phyloP scores from a whole-genome alignment of 2,113 vertebrate genomes.

The human (Homo sapiens) region DNA sequence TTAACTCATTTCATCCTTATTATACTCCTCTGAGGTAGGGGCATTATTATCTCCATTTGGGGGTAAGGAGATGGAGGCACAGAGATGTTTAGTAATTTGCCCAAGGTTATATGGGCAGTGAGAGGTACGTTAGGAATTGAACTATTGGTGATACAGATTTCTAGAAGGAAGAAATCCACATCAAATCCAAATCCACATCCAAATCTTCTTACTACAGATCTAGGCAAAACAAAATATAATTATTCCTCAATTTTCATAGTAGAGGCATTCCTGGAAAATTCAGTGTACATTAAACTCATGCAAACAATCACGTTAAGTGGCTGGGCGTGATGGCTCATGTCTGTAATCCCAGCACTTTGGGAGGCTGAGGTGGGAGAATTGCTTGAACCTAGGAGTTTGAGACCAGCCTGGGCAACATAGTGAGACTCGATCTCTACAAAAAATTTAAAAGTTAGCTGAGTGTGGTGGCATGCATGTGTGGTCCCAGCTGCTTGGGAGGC shows the following conservation, averaged over 20 bases:
- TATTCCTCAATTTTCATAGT: background rate
- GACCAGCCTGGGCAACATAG: too few species aligned
- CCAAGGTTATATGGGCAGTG: background rate
- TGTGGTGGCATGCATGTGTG: too few species aligned
- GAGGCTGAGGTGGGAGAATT: too few species aligned
- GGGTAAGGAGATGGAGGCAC: background rate
- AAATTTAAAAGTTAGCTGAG: too few species aligned
- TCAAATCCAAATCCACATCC: too few species aligned
- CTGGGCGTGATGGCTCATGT: too few species aligned
- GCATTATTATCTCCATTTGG: background rate
- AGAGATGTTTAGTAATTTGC: background rate
- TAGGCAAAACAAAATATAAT: background rate
- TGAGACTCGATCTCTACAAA: too few species aligned
- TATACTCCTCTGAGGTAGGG: too few species aligned
- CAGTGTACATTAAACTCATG: background rate
- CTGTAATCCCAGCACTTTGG: too few species aligned
- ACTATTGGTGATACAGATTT: background rate
- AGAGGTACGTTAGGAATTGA: background rate
- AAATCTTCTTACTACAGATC: background rate
- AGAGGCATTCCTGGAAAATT: background rate
- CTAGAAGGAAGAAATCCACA: background rate
- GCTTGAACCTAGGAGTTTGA: too few species aligned
- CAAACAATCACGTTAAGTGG: too few species aligned
- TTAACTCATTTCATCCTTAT: background rate
- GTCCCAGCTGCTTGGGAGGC: too few species aligned